Percentiles rank a stretch among this genome's conserved stretches.
Conservation (phyloP, 35 echinoderm and acorn worm species). For the Ophioderma brevispina region DNA sequence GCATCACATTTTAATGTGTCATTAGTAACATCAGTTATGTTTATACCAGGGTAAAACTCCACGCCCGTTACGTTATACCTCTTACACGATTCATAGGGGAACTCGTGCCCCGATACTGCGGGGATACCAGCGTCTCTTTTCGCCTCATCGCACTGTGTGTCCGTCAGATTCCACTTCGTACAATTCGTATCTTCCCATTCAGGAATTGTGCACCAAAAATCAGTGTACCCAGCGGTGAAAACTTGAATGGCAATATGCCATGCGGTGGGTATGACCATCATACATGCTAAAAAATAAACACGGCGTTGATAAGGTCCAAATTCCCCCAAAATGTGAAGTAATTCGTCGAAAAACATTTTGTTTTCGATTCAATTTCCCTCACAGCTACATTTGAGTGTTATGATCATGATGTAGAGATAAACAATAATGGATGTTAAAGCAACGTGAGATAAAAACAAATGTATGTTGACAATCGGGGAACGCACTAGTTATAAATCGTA, state of each 20-base stretch:
- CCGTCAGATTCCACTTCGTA: not conserved
- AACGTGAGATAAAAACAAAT: no score
- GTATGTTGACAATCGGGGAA: no score
- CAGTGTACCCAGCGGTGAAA: slow-evolving; percentile 2
- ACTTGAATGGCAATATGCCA: slow-evolving; percentile 2
- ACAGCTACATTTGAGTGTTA: no score
- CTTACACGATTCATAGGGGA: not conserved
- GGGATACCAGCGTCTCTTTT: not conserved
- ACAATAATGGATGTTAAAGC: no score
- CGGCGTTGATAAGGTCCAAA: not conserved
- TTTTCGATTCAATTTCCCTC: no score
- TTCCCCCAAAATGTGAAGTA: not conserved
- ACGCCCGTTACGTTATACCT: not conserved
- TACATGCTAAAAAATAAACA: slow-evolving; percentile 14
- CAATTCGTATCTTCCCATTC: not conserved
- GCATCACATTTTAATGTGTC: slow-evolving; percentile 28
- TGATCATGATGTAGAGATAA: no score
- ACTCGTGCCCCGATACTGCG: not conserved
- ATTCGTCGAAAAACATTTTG: slow-evolving; percentile 11
- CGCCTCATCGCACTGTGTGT: not conserved
- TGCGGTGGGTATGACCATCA: not conserved
- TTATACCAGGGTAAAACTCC: not conserved
- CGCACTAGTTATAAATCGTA: no score
- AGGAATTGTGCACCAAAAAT: not conserved
- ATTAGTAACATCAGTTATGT: not conserved